These are phyloP conservation scores for Geotria australis DNA, from an alignment of 2,797 vertebrate genomes.

Conservation along the genomic window DNA sequence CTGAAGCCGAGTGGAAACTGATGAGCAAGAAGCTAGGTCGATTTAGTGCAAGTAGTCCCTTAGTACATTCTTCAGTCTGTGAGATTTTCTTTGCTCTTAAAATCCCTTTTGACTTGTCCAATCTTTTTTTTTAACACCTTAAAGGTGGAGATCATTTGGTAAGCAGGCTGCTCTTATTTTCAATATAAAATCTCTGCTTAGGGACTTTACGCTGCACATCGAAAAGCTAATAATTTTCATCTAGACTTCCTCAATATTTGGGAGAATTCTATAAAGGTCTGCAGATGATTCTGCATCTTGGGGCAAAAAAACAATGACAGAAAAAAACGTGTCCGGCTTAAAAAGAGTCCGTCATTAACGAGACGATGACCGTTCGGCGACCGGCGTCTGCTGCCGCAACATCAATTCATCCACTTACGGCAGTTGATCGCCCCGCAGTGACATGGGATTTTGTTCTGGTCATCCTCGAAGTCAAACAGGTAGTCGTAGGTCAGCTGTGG, in stretches of 20 bases:
- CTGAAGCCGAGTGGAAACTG: neutral
- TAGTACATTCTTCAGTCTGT: neutral
- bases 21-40: neutral
- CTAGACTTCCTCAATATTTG: too few species aligned
- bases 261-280: neutral
- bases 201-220: too few species aligned
- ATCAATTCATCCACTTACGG: conserved; percentile 95
- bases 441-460: conserved; percentile 74
- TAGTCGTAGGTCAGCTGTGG: conserved; percentile 88
- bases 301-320: neutral
- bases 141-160: too few species aligned
- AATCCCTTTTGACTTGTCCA: too few species aligned
- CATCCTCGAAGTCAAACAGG: conserved; percentile 61
- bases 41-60: neutral
- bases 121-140: too few species aligned
- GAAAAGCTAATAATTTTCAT: too few species aligned
- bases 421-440: conserved; percentile 83
- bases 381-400: conserved; percentile 4
- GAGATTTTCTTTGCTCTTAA: too few species aligned
- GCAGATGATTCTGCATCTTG: conserved; percentile 1
- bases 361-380: too few species aligned
- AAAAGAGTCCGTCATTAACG: conserved; percentile 3
- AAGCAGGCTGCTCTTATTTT: too few species aligned
- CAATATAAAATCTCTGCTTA: too few species aligned
- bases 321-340: conserved; percentile 3